Base-by-base conservation (phyloP, 2,888 invertebrate genomes). In the Mechanitis messenoides region DNA sequence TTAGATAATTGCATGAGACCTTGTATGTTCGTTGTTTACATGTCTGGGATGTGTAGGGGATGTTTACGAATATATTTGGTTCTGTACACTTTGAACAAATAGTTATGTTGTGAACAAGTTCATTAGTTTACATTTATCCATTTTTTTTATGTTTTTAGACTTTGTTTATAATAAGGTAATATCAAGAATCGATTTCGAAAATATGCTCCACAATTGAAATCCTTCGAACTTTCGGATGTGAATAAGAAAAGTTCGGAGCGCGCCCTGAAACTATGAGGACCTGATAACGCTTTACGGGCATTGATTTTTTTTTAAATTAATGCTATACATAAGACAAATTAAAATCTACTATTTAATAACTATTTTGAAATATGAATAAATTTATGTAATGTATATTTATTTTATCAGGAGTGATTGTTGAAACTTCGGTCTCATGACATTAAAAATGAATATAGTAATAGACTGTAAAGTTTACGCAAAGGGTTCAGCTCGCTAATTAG, bases 1-100 rank as follows among this genome's bases (percentile, higher is more conserved):
- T 85, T 84, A 83, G 80, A 81, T 84, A 83, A 84, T 84, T 84
- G 83, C 79, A 80, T 78, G 77, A 77, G 75, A 77, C 75, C 71
- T 70, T 70, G 74, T 75, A 73, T 72, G 72, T 62, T 69, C 68
- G 63, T 67, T 66, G 76, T 76, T 75, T 73, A 71, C 73, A 66
- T 64, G 71, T 64, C 64, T 66, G 66, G 70, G 68, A 68, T 68
- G 68, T 63, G 63, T 63, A 58, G 59, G 61, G 56, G 56, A 58
- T 58, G 54, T 56, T 58, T 62, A 38, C 50, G 50, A 50, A 50
- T 50, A 50, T 50, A 50, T 50, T 50, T 50, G 28, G 50, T 31
- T 50, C 50, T 31, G 50, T 50, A 31, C 50, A 50, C 31, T 31
- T 31, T 28, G n/a, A 50, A 7, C 11, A 31, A 31, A 31, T 50